These are phyloP conservation scores for Liparis tanakae DNA, from an alignment of 2,797 vertebrate species.

Conservation along the genomic window DNA sequence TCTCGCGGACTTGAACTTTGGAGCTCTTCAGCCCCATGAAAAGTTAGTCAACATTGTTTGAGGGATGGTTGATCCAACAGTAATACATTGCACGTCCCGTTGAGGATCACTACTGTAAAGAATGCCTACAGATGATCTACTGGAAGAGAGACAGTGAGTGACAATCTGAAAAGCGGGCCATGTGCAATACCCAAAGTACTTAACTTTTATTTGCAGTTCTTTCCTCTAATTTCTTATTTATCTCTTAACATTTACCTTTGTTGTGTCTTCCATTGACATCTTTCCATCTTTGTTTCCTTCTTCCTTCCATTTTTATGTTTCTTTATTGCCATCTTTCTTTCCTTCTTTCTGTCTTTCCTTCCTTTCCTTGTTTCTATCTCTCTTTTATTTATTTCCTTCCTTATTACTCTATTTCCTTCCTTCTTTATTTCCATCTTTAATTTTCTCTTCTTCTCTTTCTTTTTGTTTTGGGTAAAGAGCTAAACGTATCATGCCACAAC, in stretches of 20 bases:
- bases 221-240: neutral
- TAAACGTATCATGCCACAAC: neutral
- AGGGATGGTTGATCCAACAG: conserved; percentile 23
- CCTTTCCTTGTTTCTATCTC: too few relatives aligned
- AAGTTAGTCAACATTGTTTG: conserved; percentile 12
- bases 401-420: neutral
- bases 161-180: conserved; percentile 3
- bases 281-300: too few relatives aligned
- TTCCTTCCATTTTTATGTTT: too few relatives aligned
- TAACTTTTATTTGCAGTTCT: neutral
- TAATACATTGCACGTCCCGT: conserved; percentile 26
- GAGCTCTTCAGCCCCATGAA: conserved; percentile 26
- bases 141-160: neutral
- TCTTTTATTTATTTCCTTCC: neutral
- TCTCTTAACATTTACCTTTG: neutral
- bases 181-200: neutral
- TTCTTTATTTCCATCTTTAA: neutral
- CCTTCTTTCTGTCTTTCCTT: neutral
- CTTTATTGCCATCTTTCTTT: neutral
- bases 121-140: conserved; percentile 33
- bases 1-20: neutral
- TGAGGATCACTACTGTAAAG: conserved; percentile 28
- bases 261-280: neutral
- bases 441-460: neutral
- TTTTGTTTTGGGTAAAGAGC: conserved; percentile 13